Base-by-base conservation (phyloP, 1,140 invertebrate genomes). In the Rhyzopertha dominica region DNA sequence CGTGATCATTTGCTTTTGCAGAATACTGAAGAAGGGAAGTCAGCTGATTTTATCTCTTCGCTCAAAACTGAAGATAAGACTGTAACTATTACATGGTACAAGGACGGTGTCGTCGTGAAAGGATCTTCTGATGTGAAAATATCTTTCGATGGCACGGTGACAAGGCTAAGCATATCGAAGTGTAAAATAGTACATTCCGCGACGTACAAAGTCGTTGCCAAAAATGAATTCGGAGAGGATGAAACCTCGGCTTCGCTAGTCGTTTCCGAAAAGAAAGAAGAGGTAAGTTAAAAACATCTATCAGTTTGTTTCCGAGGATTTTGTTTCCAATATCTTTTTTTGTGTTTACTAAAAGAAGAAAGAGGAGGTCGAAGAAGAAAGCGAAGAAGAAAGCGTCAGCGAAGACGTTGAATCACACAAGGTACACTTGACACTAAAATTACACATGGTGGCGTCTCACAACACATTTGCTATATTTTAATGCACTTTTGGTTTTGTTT, bases 1-100 rank as follows among this genome's bases (percentile, higher is more conserved):
- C n/a, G n/a, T n/a, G n/a, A n/a, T n/a, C n/a, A n/a, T n/a, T n/a
- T n/a, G n/a, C n/a, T 43, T 42, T 71, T 74, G 30, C 61, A 85
- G 77, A 80, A 74, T 39, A 74, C 81, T 9, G 77, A 80, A 64
- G 85, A 87, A 75, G 83, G 82, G 20, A 84, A 88, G 58, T 78
- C 81, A 26, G 79, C 81, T 7, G 88, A 91, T 69, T 82, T 94
- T 37, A 66, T 81, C 12, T 81, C 84, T 30, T 80, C 77, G 42
- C 71, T 93, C 2, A 76, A 81, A 51, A 78, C 78, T 38, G 68
- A 75, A 2, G 85, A 91, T 58, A 85, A 84, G 51, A 85, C 82
- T 47, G 80, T 84, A 44, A 85, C 79, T 53, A 77, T 92, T 14
- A 84, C 78, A n/a, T 94, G 90, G 90, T 89, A 84, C 61, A 90